Evolutionary conservation across 2,797 vertebrate species (phyloP).

Genomic region (Neosalanx taihuensis): DNA sequence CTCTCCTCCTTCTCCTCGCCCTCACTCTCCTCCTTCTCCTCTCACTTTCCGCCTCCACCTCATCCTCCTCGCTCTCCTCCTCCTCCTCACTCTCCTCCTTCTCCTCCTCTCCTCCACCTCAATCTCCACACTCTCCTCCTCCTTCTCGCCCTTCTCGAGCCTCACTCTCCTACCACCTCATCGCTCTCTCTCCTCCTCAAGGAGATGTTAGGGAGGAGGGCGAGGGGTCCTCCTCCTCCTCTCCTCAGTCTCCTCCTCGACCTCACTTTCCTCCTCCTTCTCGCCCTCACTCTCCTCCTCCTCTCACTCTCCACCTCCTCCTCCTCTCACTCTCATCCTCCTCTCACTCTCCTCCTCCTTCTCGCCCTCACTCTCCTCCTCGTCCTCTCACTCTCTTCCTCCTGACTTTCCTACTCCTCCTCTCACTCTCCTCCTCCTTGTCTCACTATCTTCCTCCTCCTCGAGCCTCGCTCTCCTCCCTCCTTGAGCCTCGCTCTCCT

Average conservation of each 20-base stretch:
- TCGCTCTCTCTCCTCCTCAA: background rate
- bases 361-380: background rate
- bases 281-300: background rate
- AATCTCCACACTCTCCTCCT: no score
- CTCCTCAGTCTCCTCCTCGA: background rate
- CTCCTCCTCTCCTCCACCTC: background rate
- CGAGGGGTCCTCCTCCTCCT: no score
- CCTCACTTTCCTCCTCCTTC: no score
- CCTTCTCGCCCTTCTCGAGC: no score
- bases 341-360: background rate
- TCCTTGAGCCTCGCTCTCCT: background rate
- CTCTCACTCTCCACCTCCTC: background rate
- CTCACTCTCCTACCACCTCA: no score
- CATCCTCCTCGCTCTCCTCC: no score
- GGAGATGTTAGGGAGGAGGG: no score
- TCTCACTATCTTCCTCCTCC: background rate
- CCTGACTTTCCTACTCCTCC: background rate
- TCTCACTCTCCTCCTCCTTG: background rate
- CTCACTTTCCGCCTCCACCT: no score
- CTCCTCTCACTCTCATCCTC: background rate
- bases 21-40: no score
- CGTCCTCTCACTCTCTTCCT: background rate
- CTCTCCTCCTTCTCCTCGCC: background rate
- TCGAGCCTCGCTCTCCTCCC: background rate
- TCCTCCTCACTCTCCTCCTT: background rate